A percentile compares a stretch with the other conserved stretches of the same genome.
phyloP scores from a whole-genome alignment of 2,888 invertebrate genomes.

The Drymonia ruficornis region DNA sequence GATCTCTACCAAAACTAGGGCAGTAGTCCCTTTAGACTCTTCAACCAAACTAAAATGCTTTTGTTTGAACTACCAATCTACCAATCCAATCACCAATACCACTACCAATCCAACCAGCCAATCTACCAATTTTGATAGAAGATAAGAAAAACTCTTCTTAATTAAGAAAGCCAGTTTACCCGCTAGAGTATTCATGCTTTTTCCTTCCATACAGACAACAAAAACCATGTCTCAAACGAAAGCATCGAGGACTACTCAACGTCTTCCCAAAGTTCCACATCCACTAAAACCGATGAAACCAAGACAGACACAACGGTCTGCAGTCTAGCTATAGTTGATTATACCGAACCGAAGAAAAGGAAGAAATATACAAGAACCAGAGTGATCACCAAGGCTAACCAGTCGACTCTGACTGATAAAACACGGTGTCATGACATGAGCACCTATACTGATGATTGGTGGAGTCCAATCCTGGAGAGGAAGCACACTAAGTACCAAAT shows the following conservation, averaged over 20 bases:
- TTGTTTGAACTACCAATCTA: too few relatives aligned
- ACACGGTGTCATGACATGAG: conserved; percentile 48
- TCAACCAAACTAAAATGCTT: too few relatives aligned
- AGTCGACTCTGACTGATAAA: conserved; percentile 48
- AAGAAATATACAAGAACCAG: conserved; percentile 20
- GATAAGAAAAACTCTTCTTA: too few relatives aligned
- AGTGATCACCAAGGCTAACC: conserved; percentile 48
- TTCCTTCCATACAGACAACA: neutral
- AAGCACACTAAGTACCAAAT: conserved; percentile 31
- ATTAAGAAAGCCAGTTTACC: too few relatives aligned
- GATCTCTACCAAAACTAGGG: too few relatives aligned
- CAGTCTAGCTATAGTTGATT: conserved; percentile 43
- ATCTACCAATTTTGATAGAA: too few relatives aligned
- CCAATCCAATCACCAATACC: too few relatives aligned
- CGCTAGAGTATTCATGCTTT: neutral
- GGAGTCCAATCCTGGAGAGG: conserved; percentile 63
- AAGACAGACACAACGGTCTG: conserved; percentile 51
- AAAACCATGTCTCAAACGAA: neutral
- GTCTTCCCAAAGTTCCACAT: conserved; percentile 11
- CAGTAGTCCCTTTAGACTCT: too few relatives aligned
- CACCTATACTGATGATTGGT: conserved; percentile 64
- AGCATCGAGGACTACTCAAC: neutral
- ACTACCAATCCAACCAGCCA: too few relatives aligned
- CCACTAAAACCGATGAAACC: conserved; percentile 23
- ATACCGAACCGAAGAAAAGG: conserved; percentile 20